Evolutionary conservation across 2,888 invertebrate species (phyloP).

Genomic region (Agrochola macilenta): DNA sequence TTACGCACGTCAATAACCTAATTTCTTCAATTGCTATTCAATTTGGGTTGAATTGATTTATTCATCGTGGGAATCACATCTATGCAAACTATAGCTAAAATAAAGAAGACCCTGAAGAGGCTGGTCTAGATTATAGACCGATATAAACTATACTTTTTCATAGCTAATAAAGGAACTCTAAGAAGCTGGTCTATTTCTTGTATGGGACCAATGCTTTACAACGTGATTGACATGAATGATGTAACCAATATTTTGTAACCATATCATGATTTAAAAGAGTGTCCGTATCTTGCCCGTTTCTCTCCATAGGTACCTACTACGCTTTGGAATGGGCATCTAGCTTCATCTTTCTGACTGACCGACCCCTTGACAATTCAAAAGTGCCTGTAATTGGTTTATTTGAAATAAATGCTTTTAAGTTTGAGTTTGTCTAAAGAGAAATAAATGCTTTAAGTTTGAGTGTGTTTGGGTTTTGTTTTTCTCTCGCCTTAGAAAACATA

Average conservation of each 20-base stretch:
- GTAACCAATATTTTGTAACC: no score
- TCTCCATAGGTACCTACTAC: no score
- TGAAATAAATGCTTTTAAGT: no score
- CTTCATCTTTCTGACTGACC: no score
- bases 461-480: background rate
- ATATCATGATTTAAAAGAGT: no score
- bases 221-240: background rate
- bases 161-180: background rate
- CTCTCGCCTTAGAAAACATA: background rate
- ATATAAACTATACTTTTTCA: background rate
- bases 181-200: background rate
- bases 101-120: background rate
- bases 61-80: slow-evolving; percentile 32
- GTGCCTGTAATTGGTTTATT: no score
- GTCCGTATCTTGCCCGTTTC: no score
- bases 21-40: slow-evolving; percentile 58
- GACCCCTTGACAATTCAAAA: no score
- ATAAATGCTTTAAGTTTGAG: no score
- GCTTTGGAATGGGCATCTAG: no score
- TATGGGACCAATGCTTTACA: background rate
- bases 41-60: slow-evolving; percentile 59
- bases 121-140: background rate
- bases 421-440: no score
- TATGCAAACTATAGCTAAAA: background rate
- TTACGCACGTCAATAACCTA: slow-evolving; percentile 52